phyloP scores from a whole-genome alignment of 2,797 vertebrate genomes.

The Corythornis leucogaster region DNA sequence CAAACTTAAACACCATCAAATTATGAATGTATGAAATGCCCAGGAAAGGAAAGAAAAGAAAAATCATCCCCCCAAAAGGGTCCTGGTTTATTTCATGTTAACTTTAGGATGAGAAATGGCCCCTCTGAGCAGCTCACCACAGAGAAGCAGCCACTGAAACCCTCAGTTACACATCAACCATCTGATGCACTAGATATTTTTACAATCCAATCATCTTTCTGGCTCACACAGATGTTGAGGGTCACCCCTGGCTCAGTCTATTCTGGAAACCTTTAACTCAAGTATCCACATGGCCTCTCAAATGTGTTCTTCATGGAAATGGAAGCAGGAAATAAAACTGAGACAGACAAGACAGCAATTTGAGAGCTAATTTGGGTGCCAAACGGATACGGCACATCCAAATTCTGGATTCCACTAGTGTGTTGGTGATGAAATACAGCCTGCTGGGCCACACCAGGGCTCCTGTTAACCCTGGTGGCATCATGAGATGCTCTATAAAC shows the following conservation, averaged over 20 bases:
- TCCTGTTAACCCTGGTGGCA: not conserved
- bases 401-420: not conserved
- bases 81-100: not conserved
- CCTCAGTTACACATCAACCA: not conserved
- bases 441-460: not conserved
- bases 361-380: not conserved
- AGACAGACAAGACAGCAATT: not conserved
- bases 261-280: not conserved
- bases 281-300: not conserved
- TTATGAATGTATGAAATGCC: not conserved
- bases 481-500: not conserved
- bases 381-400: not conserved
- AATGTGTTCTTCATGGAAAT: not conserved
- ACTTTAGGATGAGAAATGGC: not conserved
- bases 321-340: not conserved
- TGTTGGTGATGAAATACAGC: not conserved
- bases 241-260: not conserved
- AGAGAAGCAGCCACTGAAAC: not conserved
- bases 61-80: not conserved
- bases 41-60: not conserved
- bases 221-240: not conserved
- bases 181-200: not conserved
- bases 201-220: not conserved
- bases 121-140: not conserved
- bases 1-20: not conserved